Evolutionary conservation across 2,888 invertebrate genomes (phyloP).

Genomic region (Nomada ruficornis): DNA sequence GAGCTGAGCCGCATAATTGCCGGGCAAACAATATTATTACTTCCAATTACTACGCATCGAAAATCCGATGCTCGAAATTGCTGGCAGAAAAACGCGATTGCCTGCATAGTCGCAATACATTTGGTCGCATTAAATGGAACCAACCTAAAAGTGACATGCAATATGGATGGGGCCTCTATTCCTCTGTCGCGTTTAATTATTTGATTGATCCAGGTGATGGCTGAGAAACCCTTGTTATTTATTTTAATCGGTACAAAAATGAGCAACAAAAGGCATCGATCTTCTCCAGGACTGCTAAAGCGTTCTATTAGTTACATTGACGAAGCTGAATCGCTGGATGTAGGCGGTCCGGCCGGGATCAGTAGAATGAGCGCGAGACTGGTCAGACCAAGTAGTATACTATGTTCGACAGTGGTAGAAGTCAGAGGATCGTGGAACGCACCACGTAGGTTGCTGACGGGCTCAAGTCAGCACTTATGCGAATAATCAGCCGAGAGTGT

Average conservation of each 20-base stretch:
- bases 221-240: neutral
- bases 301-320: slow-evolving; percentile 13
- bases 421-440: slow-evolving; percentile 27
- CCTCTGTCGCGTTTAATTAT: slow-evolving; percentile 42
- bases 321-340: slow-evolving; percentile 18
- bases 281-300: neutral
- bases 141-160: slow-evolving; percentile 56
- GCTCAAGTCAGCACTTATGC: slow-evolving; percentile 52
- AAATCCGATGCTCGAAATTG: slow-evolving; percentile 40
- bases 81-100: slow-evolving; percentile 41
- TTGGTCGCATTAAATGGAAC: slow-evolving; percentile 53
- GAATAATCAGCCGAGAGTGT: slow-evolving; percentile 40
- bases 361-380: slow-evolving; percentile 26
- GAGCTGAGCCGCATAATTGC: slow-evolving; percentile 35
- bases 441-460: slow-evolving; percentile 25
- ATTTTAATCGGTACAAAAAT: neutral
- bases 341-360: neutral
- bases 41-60: slow-evolving; percentile 35
- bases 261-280: neutral
- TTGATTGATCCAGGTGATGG: slow-evolving; percentile 20
- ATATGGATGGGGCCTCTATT: slow-evolving; percentile 58
- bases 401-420: slow-evolving; percentile 17
- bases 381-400: slow-evolving; percentile 21
- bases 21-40: slow-evolving; percentile 46
- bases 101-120: slow-evolving; percentile 48